Percentiles rank a stretch among this genome's conserved stretches.
Evolutionary conservation across 1,140 invertebrate species (phyloP).

Genomic region (Drosophila nigrodunni): DNA sequence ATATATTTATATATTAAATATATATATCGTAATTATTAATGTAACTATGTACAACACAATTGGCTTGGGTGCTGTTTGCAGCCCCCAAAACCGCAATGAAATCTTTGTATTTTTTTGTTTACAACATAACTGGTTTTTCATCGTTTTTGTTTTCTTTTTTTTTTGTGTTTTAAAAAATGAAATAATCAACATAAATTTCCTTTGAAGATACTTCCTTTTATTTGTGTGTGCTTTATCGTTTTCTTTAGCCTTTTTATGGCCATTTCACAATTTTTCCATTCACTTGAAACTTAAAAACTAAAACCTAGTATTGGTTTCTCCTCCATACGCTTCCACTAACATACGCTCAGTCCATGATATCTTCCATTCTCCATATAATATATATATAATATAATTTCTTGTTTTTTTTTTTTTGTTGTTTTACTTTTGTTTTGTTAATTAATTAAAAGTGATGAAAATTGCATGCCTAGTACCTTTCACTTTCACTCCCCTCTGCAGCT

Average conservation of each 20-base stretch:
- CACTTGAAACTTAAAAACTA: constrained; percentile 71
- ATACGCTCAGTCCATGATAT: constrained; percentile 80
- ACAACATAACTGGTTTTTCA: constrained; percentile 66
- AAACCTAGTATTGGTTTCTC: constrained; percentile 69
- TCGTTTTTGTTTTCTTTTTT: constrained; percentile 31
- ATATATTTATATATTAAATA: constrained; percentile 71
- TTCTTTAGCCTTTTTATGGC: constrained; percentile 47
- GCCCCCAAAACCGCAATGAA: constrained; percentile 61
- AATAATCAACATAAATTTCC: constrained; percentile 69
- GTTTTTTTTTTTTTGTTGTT: background rate
- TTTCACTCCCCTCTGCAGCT: constrained; percentile 27
- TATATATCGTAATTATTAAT: constrained; percentile 76
- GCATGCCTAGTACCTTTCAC: constrained; percentile 50
- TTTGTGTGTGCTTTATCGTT: constrained; percentile 62
- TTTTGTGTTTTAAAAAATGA: constrained; percentile 58
- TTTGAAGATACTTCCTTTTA: constrained; percentile 18
- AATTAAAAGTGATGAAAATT: constrained; percentile 76
- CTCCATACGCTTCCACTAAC: constrained; percentile 55
- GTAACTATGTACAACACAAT: constrained; percentile 80
- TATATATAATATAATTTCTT: constrained; percentile 40
- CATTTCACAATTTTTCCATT: constrained; percentile 58
- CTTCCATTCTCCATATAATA: constrained; percentile 47
- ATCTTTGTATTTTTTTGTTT: constrained; percentile 75
- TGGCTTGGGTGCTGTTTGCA: constrained; percentile 36
- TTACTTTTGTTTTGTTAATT: constrained; percentile 45